phyloP scores from a whole-genome alignment of 2,888 invertebrate species.

The Clusia tigrina region DNA sequence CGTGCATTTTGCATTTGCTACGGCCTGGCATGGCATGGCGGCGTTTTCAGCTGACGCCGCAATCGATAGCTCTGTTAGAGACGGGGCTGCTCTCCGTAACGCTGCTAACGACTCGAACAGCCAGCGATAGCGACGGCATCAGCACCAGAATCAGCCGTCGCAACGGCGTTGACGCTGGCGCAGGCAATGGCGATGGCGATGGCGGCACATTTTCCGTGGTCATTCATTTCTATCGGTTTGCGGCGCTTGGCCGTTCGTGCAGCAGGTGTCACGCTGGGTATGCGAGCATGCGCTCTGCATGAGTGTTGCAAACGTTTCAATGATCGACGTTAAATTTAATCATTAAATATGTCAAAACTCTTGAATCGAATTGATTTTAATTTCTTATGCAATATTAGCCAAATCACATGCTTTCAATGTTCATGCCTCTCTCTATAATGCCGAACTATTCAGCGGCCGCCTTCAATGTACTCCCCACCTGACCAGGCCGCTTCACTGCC shows the following conservation, averaged over 20 bases:
- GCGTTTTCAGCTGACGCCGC: neutral
- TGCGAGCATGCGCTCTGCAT: neutral
- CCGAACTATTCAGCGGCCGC: neutral
- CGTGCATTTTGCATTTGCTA: too few species aligned
- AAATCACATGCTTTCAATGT: neutral
- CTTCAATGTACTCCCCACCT: neutral
- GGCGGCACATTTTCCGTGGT: slow-evolving; percentile 1
- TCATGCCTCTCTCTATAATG: too few species aligned
- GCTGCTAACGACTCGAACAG: neutral
- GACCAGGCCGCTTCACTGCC: neutral
- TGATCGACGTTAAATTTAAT: slow-evolving; percentile 13
- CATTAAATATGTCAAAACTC: slow-evolving; percentile 19
- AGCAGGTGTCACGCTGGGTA: slow-evolving; percentile 28
- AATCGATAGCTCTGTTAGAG: neutral
- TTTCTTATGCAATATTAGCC: neutral
- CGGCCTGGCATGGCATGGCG: neutral
- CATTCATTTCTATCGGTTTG: too few species aligned
- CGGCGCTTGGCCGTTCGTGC: neutral
- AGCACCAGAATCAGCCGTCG: too few species aligned
- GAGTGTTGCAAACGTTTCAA: slow-evolving; percentile 3
- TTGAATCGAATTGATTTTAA: slow-evolving; percentile 2
- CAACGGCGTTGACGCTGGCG: neutral
- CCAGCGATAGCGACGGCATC: neutral
- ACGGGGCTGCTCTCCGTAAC: neutral
- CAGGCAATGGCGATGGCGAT: neutral